phyloP scores from a whole-genome alignment of 2,888 invertebrate genomes.

The Drepanosiphum platanoidis region DNA sequence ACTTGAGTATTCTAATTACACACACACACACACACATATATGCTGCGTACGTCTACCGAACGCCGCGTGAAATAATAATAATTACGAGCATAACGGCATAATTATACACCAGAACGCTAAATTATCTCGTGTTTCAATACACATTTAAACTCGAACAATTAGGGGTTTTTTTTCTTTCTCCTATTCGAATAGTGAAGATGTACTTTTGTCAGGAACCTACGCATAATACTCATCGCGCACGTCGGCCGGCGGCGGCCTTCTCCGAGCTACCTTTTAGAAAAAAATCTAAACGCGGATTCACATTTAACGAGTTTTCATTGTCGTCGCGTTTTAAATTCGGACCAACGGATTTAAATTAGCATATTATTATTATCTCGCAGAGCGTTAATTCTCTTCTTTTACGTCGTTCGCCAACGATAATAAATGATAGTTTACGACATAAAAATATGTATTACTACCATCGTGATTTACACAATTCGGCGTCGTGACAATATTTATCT shows the following conservation, averaged over 20 bases:
- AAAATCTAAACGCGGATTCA: not conserved
- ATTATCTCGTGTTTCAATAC: not conserved
- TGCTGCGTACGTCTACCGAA: slow-evolving; percentile 10
- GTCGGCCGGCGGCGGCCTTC: not conserved
- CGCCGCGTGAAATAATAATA: not conserved
- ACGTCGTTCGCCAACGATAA: too few relatives aligned
- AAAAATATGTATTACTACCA: too few relatives aligned
- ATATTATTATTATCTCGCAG: too few relatives aligned
- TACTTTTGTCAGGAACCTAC: too few relatives aligned
- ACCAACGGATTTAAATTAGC: too few relatives aligned
- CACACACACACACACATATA: too few relatives aligned
- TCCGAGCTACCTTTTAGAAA: not conserved
- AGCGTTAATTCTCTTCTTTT: too few relatives aligned
- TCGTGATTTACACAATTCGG: too few relatives aligned
- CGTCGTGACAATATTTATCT: too few relatives aligned
- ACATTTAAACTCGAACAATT: not conserved
- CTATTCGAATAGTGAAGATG: not conserved
- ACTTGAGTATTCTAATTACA: slow-evolving; percentile 27
- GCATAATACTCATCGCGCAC: not conserved
- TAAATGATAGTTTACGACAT: too few relatives aligned
- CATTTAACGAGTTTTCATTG: not conserved
- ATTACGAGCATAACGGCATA: slow-evolving; percentile 3
- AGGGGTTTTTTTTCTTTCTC: not conserved
- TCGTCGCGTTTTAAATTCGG: not conserved
- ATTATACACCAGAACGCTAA: slow-evolving; percentile 13